These are phyloP conservation scores for Astropecten irregularis DNA, from an alignment of 53 echinoderm and acorn worm species.

Conservation along the genomic window DNA sequence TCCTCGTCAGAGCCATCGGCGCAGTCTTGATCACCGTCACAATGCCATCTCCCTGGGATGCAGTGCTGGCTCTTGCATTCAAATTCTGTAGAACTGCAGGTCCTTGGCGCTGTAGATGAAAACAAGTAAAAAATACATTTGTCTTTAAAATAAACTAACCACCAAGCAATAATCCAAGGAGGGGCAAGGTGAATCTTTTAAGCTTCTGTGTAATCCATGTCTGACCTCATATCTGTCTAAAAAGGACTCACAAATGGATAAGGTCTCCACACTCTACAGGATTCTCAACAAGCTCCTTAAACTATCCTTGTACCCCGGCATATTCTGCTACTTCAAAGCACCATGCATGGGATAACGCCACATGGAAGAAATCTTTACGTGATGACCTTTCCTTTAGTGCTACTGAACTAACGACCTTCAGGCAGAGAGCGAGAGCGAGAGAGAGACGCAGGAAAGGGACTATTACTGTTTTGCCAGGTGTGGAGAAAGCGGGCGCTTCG, in stretches of 20 bases:
- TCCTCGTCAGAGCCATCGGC: constrained; percentile 65
- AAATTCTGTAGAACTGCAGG: constrained; percentile 89
- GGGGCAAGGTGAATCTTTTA: too few relatives aligned
- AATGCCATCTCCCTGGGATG: constrained; percentile 76
- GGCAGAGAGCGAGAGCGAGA: too few relatives aligned
- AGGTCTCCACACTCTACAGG: neutral
- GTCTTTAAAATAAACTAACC: neutral
- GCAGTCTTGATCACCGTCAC: constrained; percentile 69
- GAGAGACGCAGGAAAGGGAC: neutral
- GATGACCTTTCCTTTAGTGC: neutral
- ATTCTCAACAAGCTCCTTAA: neutral
- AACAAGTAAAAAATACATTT: constrained; percentile 1
- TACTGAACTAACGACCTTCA: constrained; percentile 25
- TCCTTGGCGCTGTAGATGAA: constrained; percentile 65
- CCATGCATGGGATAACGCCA: neutral
- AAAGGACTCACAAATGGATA: neutral
- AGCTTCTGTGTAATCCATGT: too few relatives aligned
- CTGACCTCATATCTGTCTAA: too few relatives aligned
- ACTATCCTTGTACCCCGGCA: neutral
- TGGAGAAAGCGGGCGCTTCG: neutral
- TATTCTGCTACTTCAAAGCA: neutral
- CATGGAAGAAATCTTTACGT: neutral
- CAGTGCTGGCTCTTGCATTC: constrained; percentile 70
- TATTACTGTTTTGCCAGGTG: constrained; percentile 2
- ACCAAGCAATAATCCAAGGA: too few relatives aligned